Evolutionary conservation across 2,797 vertebrate genomes (phyloP).

Genomic region (Arvicola amphibius): DNA sequence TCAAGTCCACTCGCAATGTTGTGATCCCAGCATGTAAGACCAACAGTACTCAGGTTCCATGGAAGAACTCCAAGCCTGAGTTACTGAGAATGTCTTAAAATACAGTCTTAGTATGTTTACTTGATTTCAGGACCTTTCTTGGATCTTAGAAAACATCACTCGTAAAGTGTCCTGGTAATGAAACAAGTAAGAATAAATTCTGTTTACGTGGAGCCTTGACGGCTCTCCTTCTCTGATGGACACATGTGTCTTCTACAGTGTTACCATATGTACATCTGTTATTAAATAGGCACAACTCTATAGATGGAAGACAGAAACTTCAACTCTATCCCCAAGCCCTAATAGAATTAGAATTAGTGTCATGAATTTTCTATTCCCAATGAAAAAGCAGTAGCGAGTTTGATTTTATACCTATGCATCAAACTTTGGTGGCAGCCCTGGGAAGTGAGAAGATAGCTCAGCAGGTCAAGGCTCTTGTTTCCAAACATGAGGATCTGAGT

Average conservation of each 20-base stretch:
- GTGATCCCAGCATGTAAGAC: neutral
- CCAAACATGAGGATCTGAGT: neutral
- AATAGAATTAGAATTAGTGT: conserved; percentile 9
- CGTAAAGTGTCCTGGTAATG: neutral
- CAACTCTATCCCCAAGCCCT: neutral
- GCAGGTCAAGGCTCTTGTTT: neutral
- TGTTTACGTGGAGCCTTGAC: neutral
- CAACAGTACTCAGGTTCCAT: neutral
- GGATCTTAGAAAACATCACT: conserved; percentile 28
- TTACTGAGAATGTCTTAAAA: conserved; percentile 46
- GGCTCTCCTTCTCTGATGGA: neutral
- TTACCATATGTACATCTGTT: neutral
- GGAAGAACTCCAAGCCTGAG: neutral
- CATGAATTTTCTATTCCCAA: neutral
- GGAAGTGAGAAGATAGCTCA: neutral
- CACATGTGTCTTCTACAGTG: neutral
- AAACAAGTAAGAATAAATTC: neutral
- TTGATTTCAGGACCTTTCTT: neutral
- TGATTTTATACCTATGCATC: neutral
- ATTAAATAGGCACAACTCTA: neutral
- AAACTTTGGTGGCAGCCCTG: neutral
- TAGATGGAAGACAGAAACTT: neutral
- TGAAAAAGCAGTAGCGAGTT: neutral
- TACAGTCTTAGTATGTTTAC: conserved; percentile 9
- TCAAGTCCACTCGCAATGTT: neutral